Evolutionary conservation across 2,797 vertebrate genomes (phyloP), one percentile per base, ranked within the genome.

Genomic region (Petrocephalus schoutedeni): DNA sequence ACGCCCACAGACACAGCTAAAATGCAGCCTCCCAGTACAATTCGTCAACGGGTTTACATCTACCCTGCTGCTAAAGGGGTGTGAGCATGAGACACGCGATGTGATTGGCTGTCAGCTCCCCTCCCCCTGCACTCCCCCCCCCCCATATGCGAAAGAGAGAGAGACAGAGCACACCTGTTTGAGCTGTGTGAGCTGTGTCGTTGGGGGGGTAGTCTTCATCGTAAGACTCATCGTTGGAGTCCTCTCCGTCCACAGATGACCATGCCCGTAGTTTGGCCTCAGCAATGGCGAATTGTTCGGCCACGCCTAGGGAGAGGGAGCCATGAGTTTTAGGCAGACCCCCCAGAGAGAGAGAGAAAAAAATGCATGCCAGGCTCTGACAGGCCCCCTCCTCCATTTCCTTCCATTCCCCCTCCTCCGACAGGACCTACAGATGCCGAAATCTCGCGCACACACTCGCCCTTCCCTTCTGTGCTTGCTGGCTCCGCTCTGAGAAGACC

Each of bases 261-360:
- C 98, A 99, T 87, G 98, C 98, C 56, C 98, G 96, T 91, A 99
- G 96, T 92, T 99, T 99, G 85, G 98, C 98, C 94, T 99, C 98
- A 0, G 98, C 98, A 0, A 99, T 99, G 89, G 97, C 98, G 91
- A 99, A 99, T 94, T 99, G 98, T 92, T 99, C 98, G 0, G 98
- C 98, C 85, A 98, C 97, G 87, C 97, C 97, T 98, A 92, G 49
- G 16, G 19, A 23, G 19, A 41, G 54, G 6, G 28, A 71, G 5
- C 14, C 77, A 83, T 12, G 41, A n/a, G 12, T n/a, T 12, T 87
- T 16, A 87, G 74, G 36, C 12, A 12, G 23, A 51, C 14, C 56
- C 56, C 49, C 67, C 19, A 86, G 53, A 12, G 61, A 64, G 21
- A 86, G 53, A 12, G 61, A 64, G 21, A 19, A 49, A 41, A 51